Evolutionary conservation across 2,888 invertebrate species (phyloP), one percentile per base, ranked within the genome.

Genomic region (Parasteatoda lunata): DNA sequence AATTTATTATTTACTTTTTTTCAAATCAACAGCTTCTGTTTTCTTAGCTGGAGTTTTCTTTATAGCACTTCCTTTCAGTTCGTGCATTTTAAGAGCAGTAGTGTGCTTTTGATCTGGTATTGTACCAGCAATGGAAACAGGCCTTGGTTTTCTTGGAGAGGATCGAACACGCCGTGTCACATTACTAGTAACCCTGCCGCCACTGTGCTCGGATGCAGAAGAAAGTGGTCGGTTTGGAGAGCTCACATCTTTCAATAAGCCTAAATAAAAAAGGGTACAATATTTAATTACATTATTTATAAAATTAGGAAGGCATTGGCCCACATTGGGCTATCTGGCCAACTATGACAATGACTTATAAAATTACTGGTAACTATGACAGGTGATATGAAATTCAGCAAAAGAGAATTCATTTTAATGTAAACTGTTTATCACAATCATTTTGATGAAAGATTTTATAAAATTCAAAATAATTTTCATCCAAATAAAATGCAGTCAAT

Each of bases 141-240:
- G 89, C 5, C 89, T 69, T 8, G 89, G 89, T 51, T 86, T 86
- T 9, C 89, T 78, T 30, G 81, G 83, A 30, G 87, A 66, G 9
- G 78, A 80, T 89, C 96, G 94, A 91, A 95, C 89, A 80, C 82
- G 89, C 11, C 90, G 89, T 7, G 90, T 89, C 70, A 94, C 90
- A 5, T 69, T 15, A n/a, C 71, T 65, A 13, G 81, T 47, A 13
- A 71, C 83, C n/a, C 83, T 73, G 54, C 83, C 88, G 89, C 89
- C 87, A 54, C 76, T 88, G 59, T 90, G 85, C 59, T 90, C 88
- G n/a, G 89, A 89, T 91, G 94, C 94, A 91, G 94, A 94, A 91
- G 95, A 96, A 93, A 97, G 94, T 89, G 97, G 97, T 92, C 97
- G 94, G 90, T 97, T 97, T 89, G 91, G 90, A 48, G 94, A 95